Base-by-base conservation (phyloP, 2,113 vertebrate species). In the Muntiacus reevesi region DNA sequence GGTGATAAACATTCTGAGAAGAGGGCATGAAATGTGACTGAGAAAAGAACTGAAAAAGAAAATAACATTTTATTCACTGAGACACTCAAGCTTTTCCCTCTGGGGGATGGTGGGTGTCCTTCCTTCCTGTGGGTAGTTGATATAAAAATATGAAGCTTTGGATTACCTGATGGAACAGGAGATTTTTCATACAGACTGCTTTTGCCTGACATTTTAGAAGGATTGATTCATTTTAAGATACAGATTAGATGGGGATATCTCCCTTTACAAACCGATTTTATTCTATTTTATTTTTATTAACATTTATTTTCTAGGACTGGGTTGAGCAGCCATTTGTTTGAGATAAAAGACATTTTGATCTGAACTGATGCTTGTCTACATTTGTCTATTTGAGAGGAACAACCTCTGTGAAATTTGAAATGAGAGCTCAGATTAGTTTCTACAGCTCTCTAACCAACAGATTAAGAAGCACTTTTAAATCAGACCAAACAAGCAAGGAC, bases 11-110 rank as follows among this genome's bases (percentile, higher is more conserved):
- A 33, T 88, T 93, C 64, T 81, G 87, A 89, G 45, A 96, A 67
- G 90, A 97, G 40, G 67, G 30, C 90, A 19, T 94, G 81, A 91
- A 97, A 98, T 95, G 62, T 52, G 88, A 90, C 87, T 84, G 67
- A 55, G 92, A 47, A 83, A 94, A 85, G 76, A 94, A 91, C 30
- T 67, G 59, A 67, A 62, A 92, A 95, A 96, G 96, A 97, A 62
- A 96, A 89, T 82, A 97, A 91, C 52, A 85, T 1, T n/a, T 89
- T 92, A 96, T 95, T 95, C 15, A 21, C 90, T 78, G 50, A 0
- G 0, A 33, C 47, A n/a, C 16, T 86, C 3, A 23, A 27, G 52
- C 67, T 28, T 96, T 92, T 79, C 30, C 91, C 27, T 87, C 92
- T 28, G 7, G 95, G 88, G 90, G 98, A 79, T 74, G 62, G 57